Conservation (phyloP, 2,888 invertebrate genomes). For the Nebria salina region DNA sequence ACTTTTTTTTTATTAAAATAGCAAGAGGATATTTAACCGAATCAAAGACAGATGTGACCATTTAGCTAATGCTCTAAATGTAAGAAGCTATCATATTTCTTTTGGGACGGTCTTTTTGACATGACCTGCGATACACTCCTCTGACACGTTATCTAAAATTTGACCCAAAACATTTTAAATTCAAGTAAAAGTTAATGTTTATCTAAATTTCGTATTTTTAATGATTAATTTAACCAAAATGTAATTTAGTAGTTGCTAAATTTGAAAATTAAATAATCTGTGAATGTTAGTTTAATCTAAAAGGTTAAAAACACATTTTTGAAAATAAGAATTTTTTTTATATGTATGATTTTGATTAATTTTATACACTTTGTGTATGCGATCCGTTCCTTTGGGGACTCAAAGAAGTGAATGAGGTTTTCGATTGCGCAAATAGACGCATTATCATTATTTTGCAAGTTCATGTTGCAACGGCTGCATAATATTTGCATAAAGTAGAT, state of each 20-base stretch:
- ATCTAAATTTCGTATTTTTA: background rate
- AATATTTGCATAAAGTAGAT: constrained; percentile 15
- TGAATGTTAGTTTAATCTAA: too few relatives aligned
- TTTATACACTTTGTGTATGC: background rate
- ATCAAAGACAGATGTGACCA: background rate
- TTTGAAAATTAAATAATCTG: too few relatives aligned
- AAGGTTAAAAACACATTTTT: too few relatives aligned
- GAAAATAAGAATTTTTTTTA: too few relatives aligned
- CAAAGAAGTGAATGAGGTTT: background rate
- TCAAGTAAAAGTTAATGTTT: background rate
- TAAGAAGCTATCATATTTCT: background rate
- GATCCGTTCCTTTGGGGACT: background rate
- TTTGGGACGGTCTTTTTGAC: background rate
- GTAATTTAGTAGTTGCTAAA: background rate
- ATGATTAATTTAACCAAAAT: background rate
- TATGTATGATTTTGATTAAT: background rate
- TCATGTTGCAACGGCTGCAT: constrained; percentile 11
- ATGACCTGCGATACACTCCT: background rate
- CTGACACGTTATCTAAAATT: background rate
- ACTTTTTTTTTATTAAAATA: background rate
- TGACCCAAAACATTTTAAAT: background rate
- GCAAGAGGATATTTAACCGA: background rate
- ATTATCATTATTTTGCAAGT: constrained; percentile 9
- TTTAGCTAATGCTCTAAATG: background rate
- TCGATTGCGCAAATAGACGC: background rate